Evolutionary conservation across 2,888 invertebrate species (phyloP).

Genomic region (Meandrusa payeni): DNA sequence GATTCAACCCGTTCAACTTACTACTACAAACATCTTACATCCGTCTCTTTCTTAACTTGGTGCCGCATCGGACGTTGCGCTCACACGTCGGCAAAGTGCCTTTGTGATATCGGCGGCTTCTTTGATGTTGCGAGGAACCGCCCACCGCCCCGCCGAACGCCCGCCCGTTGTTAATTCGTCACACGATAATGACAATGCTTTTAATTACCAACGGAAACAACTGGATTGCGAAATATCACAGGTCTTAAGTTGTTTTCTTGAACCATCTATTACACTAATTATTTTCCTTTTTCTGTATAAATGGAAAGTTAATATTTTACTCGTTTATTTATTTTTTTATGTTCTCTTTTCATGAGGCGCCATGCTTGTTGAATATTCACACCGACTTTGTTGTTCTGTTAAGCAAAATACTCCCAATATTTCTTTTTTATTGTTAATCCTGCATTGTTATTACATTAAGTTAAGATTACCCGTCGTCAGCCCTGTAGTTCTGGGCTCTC

Average conservation of each 20-base stretch:
- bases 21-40: constrained; percentile 59
- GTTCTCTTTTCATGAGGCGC: too few relatives aligned
- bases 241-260: constrained; percentile 11
- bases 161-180: constrained; percentile 24
- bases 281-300: constrained; percentile 9
- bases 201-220: constrained; percentile 23
- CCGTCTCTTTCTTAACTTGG: constrained; percentile 40
- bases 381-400: too few relatives aligned
- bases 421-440: too few relatives aligned
- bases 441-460: too few relatives aligned
- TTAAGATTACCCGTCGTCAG: too few relatives aligned
- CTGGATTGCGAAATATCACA: constrained; percentile 21
- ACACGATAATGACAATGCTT: constrained; percentile 25
- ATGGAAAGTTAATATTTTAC: too few relatives aligned
- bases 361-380: too few relatives aligned
- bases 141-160: constrained; percentile 44
- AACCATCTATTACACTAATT: constrained; percentile 14
- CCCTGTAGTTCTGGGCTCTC: too few relatives aligned
- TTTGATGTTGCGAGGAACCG: constrained; percentile 68
- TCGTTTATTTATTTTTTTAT: too few relatives aligned
- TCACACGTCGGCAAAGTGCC: constrained; percentile 55
- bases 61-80: constrained; percentile 32
- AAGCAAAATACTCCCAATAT: too few relatives aligned
- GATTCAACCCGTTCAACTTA: constrained; percentile 73
- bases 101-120: constrained; percentile 61